Evolutionary conservation across 1,140 invertebrate genomes (phyloP), one percentile per base, ranked within the genome.

Genomic region (Drosophila melanica): DNA sequence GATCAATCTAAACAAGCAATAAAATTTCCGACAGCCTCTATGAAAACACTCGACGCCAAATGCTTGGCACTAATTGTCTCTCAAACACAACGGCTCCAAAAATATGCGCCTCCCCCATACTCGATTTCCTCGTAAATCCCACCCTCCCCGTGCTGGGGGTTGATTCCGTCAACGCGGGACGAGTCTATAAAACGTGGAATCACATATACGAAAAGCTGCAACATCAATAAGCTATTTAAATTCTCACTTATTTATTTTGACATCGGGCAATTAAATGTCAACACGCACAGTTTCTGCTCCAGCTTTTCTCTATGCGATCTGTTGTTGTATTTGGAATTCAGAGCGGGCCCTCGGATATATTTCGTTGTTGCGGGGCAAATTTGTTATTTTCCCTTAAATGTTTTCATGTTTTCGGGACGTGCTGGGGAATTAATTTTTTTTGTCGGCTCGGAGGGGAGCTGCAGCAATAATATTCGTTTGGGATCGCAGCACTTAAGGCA

Each of bases 231-330:
- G 76, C 89, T 89, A 71, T 71, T 84, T 89, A 75, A 87, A 87
- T 87, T 90, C 79, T 70, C 85, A 75, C 75, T 87, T 89, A 89
- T 89, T 89, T 89, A 85, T 90, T 84, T 89, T 87, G 84, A 87
- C 82, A 89, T 79, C 68, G 51, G 42, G 78, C 84, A 89, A 89
- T 89, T 89, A 89, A 89, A 89, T 89, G 84, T 90, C 84, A 90
- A 78, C 84, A 84, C 80, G 84, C 84, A 84, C 66, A 71, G 57
- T 68, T 66, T 18, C 47, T 30, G 71, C n/a, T 23, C 20, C 14
- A 45, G 33, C 45, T n/a, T 41, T 20, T 35, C 20, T 20, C 20
- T 55, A 41, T 44, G 23, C 45, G 53, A 72, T 65, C 68, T 59
- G 8, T 48, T 54, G 16, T 42, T 8, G 37, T n/a, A 27, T 62